Percentiles rank a stretch among this genome's conserved stretches.
phyloP scores from a whole-genome alignment of 2,888 invertebrate species.

The Tenthredo notha region DNA sequence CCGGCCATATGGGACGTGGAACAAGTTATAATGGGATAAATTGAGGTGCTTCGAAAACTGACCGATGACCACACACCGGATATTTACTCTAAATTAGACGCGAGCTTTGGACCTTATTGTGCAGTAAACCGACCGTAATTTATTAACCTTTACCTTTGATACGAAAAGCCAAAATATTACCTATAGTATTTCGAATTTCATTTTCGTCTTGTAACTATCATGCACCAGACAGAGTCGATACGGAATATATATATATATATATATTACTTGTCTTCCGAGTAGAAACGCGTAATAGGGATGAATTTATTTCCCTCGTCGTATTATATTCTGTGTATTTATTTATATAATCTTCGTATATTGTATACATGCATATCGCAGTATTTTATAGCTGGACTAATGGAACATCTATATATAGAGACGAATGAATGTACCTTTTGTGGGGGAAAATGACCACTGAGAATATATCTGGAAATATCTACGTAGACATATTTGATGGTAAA shows the following conservation, averaged over 20 bases:
- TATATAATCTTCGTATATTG: neutral
- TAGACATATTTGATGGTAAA: neutral
- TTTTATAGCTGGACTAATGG: neutral
- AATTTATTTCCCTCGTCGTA: neutral
- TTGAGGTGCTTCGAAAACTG: conserved; percentile 23
- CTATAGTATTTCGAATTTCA: neutral
- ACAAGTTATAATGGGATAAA: conserved; percentile 29
- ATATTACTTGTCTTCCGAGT: neutral
- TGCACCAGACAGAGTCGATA: neutral
- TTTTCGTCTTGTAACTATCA: neutral
- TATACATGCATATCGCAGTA: neutral
- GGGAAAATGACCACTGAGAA: neutral
- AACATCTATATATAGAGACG: neutral
- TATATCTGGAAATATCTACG: neutral
- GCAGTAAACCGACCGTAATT: neutral
- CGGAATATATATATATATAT: neutral
- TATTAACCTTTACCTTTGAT: neutral
- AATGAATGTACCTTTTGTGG: neutral
- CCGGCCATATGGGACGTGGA: conserved; percentile 11
- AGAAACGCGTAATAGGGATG: neutral
- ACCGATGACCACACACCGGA: neutral
- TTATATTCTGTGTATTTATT: neutral
- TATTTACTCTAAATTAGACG: conserved; percentile 14
- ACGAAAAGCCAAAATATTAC: neutral
- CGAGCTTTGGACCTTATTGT: neutral